phyloP scores from a whole-genome alignment of 2,888 invertebrate species.

The Chaitophorus viminalis region DNA sequence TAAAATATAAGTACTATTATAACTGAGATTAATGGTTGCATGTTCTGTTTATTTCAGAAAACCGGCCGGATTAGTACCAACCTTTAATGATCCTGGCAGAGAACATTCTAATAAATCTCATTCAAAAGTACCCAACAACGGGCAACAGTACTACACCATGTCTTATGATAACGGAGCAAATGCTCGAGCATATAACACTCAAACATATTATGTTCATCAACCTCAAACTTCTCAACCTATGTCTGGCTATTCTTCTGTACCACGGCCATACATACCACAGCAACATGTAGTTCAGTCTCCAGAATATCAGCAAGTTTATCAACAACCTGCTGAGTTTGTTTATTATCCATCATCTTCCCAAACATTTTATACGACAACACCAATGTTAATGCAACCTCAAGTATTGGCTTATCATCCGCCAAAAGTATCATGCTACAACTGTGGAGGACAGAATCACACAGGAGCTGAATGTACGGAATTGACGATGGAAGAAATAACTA shows the following conservation, averaged over 20 bases:
- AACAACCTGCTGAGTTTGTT: slow-evolving; percentile 48
- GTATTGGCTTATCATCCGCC: slow-evolving; percentile 70
- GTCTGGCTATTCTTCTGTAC: slow-evolving; percentile 26
- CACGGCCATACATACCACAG: slow-evolving; percentile 39
- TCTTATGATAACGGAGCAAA: slow-evolving; percentile 47
- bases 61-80: neutral
- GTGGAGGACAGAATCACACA: slow-evolving; percentile 84
- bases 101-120: slow-evolving; percentile 21
- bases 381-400: slow-evolving; percentile 55
- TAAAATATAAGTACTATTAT: too few species aligned
- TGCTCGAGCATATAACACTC: slow-evolving; percentile 44
- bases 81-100: slow-evolving; percentile 10
- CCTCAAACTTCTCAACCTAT: slow-evolving; percentile 53
- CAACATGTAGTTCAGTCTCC: slow-evolving; percentile 53
- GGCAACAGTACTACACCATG: slow-evolving; percentile 52
- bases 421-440: slow-evolving; percentile 88
- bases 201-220: slow-evolving; percentile 62
- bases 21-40: neutral
- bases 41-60: slow-evolving; percentile 40
- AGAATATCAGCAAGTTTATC: slow-evolving; percentile 52
- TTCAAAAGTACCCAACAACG: slow-evolving; percentile 40
- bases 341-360: slow-evolving; percentile 58
- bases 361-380: slow-evolving; percentile 46
- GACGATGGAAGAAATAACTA: slow-evolving; percentile 91
- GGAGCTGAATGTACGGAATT: slow-evolving; percentile 90